Conservation (phyloP, 2,113 vertebrate genomes). For the human (Homo sapiens) region GRCh38 chrX:74212001-74212500, state of each 20-base stretch:
- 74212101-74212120: not conserved
- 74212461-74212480: not conserved
- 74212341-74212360: not conserved
- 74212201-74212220: not conserved
- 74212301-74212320: not conserved
- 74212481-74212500: not conserved
- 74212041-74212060: not conserved
- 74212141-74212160: constrained; percentile 1
- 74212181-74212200: not conserved
- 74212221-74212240: not conserved
- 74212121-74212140: not conserved
- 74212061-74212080: not conserved
- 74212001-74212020: not conserved
- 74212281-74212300: not conserved
- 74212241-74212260: not conserved
- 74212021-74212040: not conserved
- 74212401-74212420: not conserved
- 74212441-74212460: not conserved
- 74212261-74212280: not conserved
- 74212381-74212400: not conserved
- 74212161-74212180: constrained; percentile 1
- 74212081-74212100: not conserved
- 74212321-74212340: not conserved
- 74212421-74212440: not conserved
- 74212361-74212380: constrained; percentile 3